Evolutionary conservation across 2,888 invertebrate genomes (phyloP), one percentile per base, ranked within the genome.

Genomic region (Drosophila prostipennis): DNA sequence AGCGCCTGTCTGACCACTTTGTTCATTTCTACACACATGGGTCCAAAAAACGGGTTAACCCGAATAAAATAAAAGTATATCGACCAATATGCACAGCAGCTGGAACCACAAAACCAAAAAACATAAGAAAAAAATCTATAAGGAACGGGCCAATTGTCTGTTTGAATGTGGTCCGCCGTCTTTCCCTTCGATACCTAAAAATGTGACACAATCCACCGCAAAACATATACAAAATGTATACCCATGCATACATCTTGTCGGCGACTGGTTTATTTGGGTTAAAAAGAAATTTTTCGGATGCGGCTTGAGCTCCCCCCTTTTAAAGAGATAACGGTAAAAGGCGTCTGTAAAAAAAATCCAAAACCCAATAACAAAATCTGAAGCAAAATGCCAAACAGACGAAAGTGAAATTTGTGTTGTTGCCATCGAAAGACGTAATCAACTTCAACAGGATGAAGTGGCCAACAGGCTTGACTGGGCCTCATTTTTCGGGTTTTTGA

Each of bases 251-350:
- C 32, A 77, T 78, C 75, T 71, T 72, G 80, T 75, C 78, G 75
- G 68, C 73, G 76, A 89, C 89, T 78, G 87, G 87, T 85, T 86
- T 87, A 85, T 86, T 81, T 85, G 76, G 86, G 89, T 74, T 89
- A 85, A 86, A 89, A 87, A 89, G 89, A 86, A 86, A 89, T 87
- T 86, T 81, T 67, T 55, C 11, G 48, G 11, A 48, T 48, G 29
- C 29, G 14, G 10, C 14, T 13, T 14, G 86, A 79, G 77, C 76
- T 71, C 59, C 65, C 72, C 29, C 46, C 23, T 52, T 37, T 42
- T 32, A 34, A 55, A 40, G 32, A 73, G 63, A 60, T 78, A 87
- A 81, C 81, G 85, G 87, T 64, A 85, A 82, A 63, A 40, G 69
- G 65, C 73, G 72, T 86, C 78, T 55, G 64, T 72, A n/a, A 40